phyloP scores from a whole-genome alignment of 2,888 invertebrate genomes.

The Phlogophora meticulosa region DNA sequence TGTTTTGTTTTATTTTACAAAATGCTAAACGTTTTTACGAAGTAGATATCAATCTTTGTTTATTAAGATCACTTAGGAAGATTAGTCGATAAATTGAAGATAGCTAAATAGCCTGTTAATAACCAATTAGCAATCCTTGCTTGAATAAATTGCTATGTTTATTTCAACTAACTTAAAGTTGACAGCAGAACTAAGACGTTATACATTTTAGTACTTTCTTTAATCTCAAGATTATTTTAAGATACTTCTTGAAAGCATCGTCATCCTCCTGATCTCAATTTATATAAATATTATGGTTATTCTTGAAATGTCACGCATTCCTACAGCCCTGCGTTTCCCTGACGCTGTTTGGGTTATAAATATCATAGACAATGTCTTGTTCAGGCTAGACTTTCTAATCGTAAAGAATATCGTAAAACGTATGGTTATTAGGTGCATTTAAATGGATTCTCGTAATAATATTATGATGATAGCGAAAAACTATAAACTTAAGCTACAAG shows the following conservation, averaged over 20 bases:
- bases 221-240: constrained; percentile 11
- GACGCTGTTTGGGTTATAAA: constrained; percentile 44
- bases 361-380: constrained; percentile 26
- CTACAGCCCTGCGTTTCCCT: constrained; percentile 32
- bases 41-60: not conserved
- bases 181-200: not conserved
- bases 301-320: constrained; percentile 58
- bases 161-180: constrained; percentile 1
- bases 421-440: not conserved
- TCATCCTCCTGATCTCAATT: constrained; percentile 36
- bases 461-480: too few species aligned
- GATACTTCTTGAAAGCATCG: constrained; percentile 12
- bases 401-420: constrained; percentile 1
- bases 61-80: not conserved
- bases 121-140: constrained; percentile 9
- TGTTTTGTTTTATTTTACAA: not conserved
- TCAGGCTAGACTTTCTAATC: constrained; percentile 24
- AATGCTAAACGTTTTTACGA: not conserved
- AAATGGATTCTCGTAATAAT: not conserved
- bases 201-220: constrained; percentile 23
- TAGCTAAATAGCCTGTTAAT: not conserved
- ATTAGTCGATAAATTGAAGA: not conserved
- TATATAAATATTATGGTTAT: constrained; percentile 56
- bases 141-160: constrained; percentile 18
- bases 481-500: too few species aligned